phyloP scores from a whole-genome alignment of 2,888 invertebrate species.

The Mylabris sibirica region DNA sequence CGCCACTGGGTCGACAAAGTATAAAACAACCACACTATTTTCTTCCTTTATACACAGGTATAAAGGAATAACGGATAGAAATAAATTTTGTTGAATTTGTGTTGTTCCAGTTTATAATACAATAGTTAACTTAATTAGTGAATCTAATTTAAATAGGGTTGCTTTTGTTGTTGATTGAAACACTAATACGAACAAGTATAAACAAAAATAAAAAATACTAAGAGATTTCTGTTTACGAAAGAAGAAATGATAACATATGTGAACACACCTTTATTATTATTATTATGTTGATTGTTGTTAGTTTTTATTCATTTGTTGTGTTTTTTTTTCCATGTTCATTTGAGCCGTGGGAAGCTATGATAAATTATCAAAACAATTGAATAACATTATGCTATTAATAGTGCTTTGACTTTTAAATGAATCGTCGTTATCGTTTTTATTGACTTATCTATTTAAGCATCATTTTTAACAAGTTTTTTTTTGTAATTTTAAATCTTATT shows the following conservation, averaged over 20 bases:
- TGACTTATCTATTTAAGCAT: too few relatives aligned
- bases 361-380: slow-evolving; percentile 1
- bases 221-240: too few relatives aligned
- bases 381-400: background rate
- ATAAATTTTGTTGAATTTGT: background rate
- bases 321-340: background rate
- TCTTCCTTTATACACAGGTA: too few relatives aligned
- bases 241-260: background rate
- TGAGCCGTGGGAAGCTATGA: background rate
- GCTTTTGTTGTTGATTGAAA: background rate
- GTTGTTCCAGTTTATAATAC: background rate
- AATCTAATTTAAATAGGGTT: background rate
- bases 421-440: too few relatives aligned
- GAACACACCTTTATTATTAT: background rate
- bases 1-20: too few relatives aligned
- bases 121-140: background rate
- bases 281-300: background rate
- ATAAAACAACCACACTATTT: too few relatives aligned
- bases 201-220: too few relatives aligned
- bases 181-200: too few relatives aligned
- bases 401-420: background rate
- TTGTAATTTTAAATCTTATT: too few relatives aligned
- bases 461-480: too few relatives aligned
- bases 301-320: too few relatives aligned
- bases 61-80: too few relatives aligned